Evolutionary conservation across 2,113 vertebrate genomes (phyloP).

Genomic region (Columbina picui): DNA sequence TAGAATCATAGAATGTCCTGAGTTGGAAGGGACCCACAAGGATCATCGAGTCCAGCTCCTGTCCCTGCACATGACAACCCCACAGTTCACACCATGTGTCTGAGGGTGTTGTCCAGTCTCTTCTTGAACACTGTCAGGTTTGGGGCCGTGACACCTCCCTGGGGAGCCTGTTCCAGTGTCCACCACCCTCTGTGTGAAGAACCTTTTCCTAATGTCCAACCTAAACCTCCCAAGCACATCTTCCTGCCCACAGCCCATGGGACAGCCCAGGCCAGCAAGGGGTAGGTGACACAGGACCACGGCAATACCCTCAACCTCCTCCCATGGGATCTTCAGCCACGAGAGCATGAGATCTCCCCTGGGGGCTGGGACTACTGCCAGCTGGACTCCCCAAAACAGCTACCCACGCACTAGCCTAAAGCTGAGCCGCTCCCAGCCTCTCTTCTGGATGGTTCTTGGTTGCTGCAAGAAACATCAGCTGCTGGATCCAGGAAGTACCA

Average conservation of each 20-base stretch:
- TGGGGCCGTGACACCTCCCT: too few relatives aligned
- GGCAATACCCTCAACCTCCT: not conserved
- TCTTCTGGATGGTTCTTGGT: not conserved
- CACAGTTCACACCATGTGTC: too few relatives aligned
- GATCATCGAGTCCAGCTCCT: too few relatives aligned
- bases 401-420: fast-evolving
- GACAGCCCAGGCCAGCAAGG: not conserved
- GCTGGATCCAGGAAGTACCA: not conserved
- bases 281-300: not conserved
- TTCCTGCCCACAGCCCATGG: not conserved
- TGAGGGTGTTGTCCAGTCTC: too few relatives aligned
- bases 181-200: too few relatives aligned
- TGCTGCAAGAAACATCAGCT: not conserved
- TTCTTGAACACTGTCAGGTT: too few relatives aligned
- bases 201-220: too few relatives aligned
- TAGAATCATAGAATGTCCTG: too few relatives aligned
- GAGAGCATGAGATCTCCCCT: not conserved
- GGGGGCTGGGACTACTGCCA: not conserved
- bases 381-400: not conserved
- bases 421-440: not conserved
- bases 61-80: too few relatives aligned
- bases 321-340: not conserved
- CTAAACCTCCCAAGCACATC: too few relatives aligned
- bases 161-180: too few relatives aligned
- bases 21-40: too few relatives aligned